Evolutionary conservation across 30 jellyfish, hydroid and myxozoan genomes (phyloP).

Genomic region (Calvadosia cruxmelitensis): DNA sequence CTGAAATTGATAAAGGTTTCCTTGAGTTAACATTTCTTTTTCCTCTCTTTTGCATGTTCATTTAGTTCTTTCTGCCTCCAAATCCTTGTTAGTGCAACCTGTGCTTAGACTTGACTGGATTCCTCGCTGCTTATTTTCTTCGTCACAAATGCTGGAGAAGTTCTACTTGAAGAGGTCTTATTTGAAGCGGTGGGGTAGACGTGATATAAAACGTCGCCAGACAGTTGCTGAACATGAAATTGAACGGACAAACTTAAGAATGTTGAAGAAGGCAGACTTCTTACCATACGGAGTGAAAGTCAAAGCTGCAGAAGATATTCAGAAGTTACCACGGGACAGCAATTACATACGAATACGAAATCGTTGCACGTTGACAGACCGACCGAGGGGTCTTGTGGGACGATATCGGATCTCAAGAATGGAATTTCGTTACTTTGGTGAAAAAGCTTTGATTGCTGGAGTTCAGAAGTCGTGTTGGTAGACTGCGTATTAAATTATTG

Average conservation of each 20-base stretch:
- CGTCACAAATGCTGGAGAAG: too few species aligned
- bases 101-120: too few species aligned
- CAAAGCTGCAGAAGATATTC: conserved; percentile 83
- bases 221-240: conserved; percentile 61
- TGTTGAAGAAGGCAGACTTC: conserved; percentile 54
- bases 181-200: conserved; percentile 84
- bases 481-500: too few species aligned
- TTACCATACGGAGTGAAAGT: conserved; percentile 55
- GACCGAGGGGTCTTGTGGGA: conserved; percentile 54
- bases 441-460: conserved; percentile 84
- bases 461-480: conserved; percentile 72
- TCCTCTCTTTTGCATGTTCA: too few species aligned
- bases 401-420: conserved; percentile 86
- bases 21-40: too few species aligned
- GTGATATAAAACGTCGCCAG: conserved; percentile 80
- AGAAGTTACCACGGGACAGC: conserved; percentile 62
- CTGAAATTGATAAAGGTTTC: too few species aligned
- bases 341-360: conserved; percentile 48
- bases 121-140: too few species aligned
- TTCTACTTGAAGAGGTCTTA: conserved; percentile 69
- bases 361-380: conserved; percentile 81
- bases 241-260: conserved; percentile 56
- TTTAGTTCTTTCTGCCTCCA: too few species aligned
- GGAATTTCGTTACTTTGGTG: conserved; percentile 78
- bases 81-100: too few species aligned